Conservation (phyloP, 2,888 invertebrate species). For the Mythimna impura region DNA sequence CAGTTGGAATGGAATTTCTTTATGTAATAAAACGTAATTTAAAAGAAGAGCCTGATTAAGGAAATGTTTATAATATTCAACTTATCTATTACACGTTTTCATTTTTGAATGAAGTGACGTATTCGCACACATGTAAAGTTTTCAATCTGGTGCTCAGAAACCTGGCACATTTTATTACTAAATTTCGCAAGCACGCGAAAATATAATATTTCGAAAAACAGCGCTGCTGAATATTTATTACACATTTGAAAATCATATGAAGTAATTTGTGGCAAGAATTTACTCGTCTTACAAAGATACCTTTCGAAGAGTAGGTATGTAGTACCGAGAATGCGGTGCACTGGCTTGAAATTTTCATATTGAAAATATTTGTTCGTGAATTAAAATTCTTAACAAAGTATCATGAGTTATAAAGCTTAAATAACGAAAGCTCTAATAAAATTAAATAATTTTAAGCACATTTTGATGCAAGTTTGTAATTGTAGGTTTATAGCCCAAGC, state of each 20-base stretch:
- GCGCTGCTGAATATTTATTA: conserved; percentile 43
- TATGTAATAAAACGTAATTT: conserved; percentile 15
- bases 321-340: conserved; percentile 39
- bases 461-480: neutral
- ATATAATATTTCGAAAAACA: conserved; percentile 47
- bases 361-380: conserved; percentile 55
- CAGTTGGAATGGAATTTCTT: conserved; percentile 53
- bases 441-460: neutral
- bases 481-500: neutral
- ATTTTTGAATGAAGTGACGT: conserved; percentile 1
- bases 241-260: conserved; percentile 56
- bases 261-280: conserved; percentile 57
- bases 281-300: conserved; percentile 37
- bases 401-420: conserved; percentile 1
- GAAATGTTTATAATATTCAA: neutral
- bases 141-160: conserved; percentile 23
- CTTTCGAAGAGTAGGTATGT: conserved; percentile 39
- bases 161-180: conserved; percentile 23
- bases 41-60: conserved; percentile 14
- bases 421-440: neutral
- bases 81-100: neutral
- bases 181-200: conserved; percentile 43
- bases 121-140: conserved; percentile 7
- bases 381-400: conserved; percentile 54
- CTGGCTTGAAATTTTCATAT: conserved; percentile 50